phyloP scores from a whole-genome alignment of 2,113 vertebrate genomes.

The Pseudorectes ferrugineus region DNA sequence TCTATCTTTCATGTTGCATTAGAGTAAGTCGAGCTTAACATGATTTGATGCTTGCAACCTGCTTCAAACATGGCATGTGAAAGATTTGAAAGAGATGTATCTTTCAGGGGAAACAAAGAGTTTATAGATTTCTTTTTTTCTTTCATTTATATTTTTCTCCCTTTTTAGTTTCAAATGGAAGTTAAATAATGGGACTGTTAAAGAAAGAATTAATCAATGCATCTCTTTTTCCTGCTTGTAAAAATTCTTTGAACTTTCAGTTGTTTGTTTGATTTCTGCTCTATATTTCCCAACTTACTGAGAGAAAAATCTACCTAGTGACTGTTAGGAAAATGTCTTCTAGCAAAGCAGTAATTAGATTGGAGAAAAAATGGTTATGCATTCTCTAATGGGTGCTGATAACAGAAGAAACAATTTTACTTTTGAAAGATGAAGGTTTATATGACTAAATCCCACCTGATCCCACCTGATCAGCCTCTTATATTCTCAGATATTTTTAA shows the following conservation, averaged over 20 bases:
- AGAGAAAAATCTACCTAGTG: background rate
- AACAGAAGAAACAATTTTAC: background rate
- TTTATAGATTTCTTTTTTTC: background rate
- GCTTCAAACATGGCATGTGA: conserved; percentile 2
- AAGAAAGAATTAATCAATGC: background rate
- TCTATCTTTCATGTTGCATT: conserved; percentile 37
- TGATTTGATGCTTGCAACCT: conserved; percentile 43
- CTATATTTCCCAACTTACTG: background rate
- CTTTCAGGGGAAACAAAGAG: background rate
- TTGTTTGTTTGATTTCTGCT: background rate
- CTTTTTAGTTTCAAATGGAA: background rate
- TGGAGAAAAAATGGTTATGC: background rate
- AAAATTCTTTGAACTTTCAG: background rate
- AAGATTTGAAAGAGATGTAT: background rate
- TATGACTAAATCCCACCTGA: background rate
- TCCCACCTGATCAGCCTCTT: background rate
- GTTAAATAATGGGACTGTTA: background rate
- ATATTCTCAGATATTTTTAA: background rate
- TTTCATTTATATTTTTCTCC: background rate
- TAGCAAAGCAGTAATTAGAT: background rate
- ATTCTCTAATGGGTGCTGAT: background rate
- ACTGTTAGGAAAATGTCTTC: background rate
- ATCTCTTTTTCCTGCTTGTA: background rate
- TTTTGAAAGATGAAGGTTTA: background rate
- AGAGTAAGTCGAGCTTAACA: background rate